Percentiles rank a stretch among this genome's conserved stretches.
Conservation (phyloP, 37 sponge, comb jelly and placozoan genomes). For the Petrosia ficiformis region DNA sequence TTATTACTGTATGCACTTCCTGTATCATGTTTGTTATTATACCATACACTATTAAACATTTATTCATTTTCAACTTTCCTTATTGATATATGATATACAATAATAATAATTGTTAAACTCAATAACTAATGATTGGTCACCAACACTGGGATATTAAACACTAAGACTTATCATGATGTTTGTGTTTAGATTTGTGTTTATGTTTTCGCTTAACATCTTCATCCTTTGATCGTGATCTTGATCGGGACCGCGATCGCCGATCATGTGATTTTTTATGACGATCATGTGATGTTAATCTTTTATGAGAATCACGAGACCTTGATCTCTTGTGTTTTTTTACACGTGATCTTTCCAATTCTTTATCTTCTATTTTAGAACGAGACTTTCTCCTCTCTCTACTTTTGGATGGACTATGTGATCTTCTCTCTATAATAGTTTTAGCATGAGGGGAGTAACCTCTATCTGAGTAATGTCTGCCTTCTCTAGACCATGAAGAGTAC, state of each 20-base stretch:
- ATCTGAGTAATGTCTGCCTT: too few relatives aligned
- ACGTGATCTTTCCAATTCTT: not conserved
- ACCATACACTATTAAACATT: too few relatives aligned
- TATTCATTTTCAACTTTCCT: too few relatives aligned
- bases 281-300: slow-evolving; percentile 4
- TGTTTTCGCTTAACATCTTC: not conserved
- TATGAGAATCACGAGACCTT: slow-evolving; percentile 15
- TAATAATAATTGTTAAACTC: too few relatives aligned
- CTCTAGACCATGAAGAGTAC: slow-evolving; percentile 6
- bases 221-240: slow-evolving; percentile 16
- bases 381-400: not conserved
- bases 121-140: too few relatives aligned
- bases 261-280: not conserved
- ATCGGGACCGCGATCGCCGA: not conserved
- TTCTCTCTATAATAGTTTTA: too few relatives aligned
- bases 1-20: too few relatives aligned
- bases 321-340: not conserved
- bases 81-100: too few relatives aligned
- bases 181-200: not conserved
- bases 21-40: too few relatives aligned
- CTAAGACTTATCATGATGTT: too few relatives aligned
- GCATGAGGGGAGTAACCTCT: too few relatives aligned
- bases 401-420: not conserved
- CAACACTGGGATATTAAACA: too few relatives aligned
- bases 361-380: not conserved